Evolutionary conservation across 2,113 vertebrate species (phyloP), one percentile per base, ranked within the genome.

Genomic region (Gavialis gangeticus): DNA sequence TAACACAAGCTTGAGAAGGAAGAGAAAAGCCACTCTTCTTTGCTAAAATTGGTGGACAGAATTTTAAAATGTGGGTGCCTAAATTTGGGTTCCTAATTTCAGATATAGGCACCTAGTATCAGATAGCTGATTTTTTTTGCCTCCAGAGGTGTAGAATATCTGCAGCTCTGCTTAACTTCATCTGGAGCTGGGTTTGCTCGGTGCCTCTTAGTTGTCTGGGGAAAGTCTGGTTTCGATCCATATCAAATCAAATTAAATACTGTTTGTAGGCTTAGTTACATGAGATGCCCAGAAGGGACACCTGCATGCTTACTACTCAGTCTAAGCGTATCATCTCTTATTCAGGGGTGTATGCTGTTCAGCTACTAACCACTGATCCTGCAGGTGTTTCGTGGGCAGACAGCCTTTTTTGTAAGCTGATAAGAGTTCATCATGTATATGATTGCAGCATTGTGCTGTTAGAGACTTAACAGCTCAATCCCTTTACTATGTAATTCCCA

Each of bases 321-420:
- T 34, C 54, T 28, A 9, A n/a, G 63, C 69, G 16, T 34, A 56
- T 55, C 11, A 82, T 25, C 21, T 18, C 46, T 84, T 2, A 0
- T 56, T 64, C 2, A 0, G 28, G 60, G 78, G 10, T 28, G 22
- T 54, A 22, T 25, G 19, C 0, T 67, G 3, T 4, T 18, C 12
- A 77, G 17, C 58, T 5, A 58, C 24, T 4, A 17, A 27, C 19
- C 3, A 0, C 1, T 34, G 59, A 21, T 67, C 17, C 12, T 30
- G 18, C 16, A 1, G 5, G 37, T 34, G 34, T 64, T 71, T 34
- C 75, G 27, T 37, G 77, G 14, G 11, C 27, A 34, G 73, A 6
- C 19, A 22, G 16, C 12, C 4, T 19, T 62, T 46, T 62, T 28
- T 77, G 3, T 30, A 66, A 89, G 21, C 15, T 78, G 18, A 64